phyloP scores from a whole-genome alignment of 2,113 vertebrate species.

The Thamnophis sirtalis region DNA sequence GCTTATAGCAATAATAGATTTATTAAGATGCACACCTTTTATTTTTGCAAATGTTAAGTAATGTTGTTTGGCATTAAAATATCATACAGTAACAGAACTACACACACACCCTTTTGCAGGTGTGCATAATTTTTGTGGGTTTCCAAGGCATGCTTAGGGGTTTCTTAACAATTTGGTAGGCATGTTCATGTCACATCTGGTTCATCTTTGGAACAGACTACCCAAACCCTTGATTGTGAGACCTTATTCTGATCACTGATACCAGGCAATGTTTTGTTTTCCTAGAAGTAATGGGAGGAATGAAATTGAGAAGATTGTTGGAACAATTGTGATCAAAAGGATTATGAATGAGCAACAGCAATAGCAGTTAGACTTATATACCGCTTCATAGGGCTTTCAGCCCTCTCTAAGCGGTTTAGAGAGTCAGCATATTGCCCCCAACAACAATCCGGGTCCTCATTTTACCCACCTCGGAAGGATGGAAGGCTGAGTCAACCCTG shows the following conservation, averaged over 20 bases:
- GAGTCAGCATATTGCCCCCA: too few relatives aligned
- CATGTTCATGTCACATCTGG: neutral
- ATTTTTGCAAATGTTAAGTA: neutral
- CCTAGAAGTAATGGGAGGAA: neutral
- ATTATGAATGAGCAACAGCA: neutral
- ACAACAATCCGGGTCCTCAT: too few relatives aligned
- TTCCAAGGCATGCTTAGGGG: neutral
- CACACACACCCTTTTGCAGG: neutral
- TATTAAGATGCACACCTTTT: neutral
- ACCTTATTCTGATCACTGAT: neutral
- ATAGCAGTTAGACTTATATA: too few relatives aligned
- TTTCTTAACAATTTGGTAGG: neutral
- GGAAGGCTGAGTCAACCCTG: too few relatives aligned
- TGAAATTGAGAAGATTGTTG: neutral
- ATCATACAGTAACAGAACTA: neutral
- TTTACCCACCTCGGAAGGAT: too few relatives aligned
- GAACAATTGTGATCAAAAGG: neutral
- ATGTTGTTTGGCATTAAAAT: neutral
- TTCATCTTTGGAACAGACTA: neutral
- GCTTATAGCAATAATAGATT: neutral
- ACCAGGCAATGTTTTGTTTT: neutral
- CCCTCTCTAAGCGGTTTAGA: too few relatives aligned
- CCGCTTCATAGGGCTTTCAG: too few relatives aligned
- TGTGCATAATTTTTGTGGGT: neutral
- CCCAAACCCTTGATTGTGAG: neutral